Evolutionary conservation across 2,113 vertebrate genomes (phyloP).

Genomic region (Morone chrysops): DNA sequence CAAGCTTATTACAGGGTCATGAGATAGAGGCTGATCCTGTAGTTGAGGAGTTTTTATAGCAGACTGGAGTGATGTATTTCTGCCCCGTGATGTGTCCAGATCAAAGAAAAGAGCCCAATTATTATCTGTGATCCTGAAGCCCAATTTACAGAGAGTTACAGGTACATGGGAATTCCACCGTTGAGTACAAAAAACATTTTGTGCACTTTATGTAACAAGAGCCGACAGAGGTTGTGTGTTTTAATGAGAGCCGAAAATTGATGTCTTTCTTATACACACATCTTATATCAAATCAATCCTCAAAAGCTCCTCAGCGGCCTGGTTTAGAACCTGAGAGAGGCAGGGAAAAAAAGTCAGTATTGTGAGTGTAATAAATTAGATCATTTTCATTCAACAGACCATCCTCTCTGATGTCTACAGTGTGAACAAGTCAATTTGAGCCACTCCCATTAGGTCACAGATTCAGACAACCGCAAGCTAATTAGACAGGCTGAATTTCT

Average conservation of each 20-base stretch:
- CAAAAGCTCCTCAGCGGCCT: conserved; percentile 39
- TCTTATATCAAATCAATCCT: conserved; percentile 51
- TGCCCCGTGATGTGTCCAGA: conserved; percentile 42
- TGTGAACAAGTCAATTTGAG: conserved; percentile 65
- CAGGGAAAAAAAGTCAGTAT: conserved; percentile 36
- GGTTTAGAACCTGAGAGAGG: conserved; percentile 29
- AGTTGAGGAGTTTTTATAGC: conserved; percentile 21
- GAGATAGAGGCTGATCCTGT: conserved; percentile 17
- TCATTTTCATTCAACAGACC: conserved; percentile 59
- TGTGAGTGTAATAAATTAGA: conserved; percentile 55
- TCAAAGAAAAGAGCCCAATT: conserved; percentile 61
- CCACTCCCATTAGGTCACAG: conserved; percentile 57
- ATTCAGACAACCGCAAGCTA: conserved; percentile 42
- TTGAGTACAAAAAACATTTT: conserved; percentile 26
- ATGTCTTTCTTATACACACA: conserved; percentile 48
- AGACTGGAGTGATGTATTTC: conserved; percentile 42
- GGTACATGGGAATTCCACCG: conserved; percentile 25
- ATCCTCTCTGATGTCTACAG: conserved; percentile 47
- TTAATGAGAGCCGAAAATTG: conserved; percentile 58
- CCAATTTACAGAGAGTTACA: conserved; percentile 43
- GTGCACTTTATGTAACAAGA: conserved; percentile 36
- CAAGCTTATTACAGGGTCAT: conserved; percentile 47
- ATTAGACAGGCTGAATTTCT: conserved; percentile 50
- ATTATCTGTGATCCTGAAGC: conserved; percentile 38
- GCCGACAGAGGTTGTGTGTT: conserved; percentile 30